phyloP scores from a whole-genome alignment of 2,797 vertebrate genomes.

The Mus spretus region DNA sequence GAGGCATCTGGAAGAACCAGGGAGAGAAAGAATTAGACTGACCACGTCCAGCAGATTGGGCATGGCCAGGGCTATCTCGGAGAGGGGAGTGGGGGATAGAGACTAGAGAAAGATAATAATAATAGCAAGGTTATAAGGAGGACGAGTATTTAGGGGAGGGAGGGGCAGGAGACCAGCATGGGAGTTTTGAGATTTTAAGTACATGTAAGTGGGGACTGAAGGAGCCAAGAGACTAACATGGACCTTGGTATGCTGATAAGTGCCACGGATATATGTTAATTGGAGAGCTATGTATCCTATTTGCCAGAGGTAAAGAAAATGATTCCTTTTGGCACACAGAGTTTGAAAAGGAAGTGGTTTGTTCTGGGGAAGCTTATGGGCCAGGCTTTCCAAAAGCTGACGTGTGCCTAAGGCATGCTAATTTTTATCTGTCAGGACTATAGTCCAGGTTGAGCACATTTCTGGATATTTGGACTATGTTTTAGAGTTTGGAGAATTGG shows the following conservation, averaged over 20 bases:
- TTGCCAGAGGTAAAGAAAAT: neutral
- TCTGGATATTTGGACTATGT: neutral
- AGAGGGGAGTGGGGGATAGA: neutral
- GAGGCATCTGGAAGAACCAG: neutral
- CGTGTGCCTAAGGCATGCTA: neutral
- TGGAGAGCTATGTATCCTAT: neutral
- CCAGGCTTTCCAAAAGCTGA: conserved; percentile 42
- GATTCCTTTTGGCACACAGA: neutral
- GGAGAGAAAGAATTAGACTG: neutral
- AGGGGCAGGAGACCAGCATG: neutral
- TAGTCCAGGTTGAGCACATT: neutral
- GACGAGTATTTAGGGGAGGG: neutral
- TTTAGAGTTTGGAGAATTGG: neutral
- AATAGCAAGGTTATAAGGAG: too few relatives aligned
- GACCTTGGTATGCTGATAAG: neutral
- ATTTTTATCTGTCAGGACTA: neutral
- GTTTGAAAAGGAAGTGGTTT: conserved; percentile 71
- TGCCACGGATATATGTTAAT: neutral
- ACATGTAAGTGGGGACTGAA: neutral
- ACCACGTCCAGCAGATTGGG: neutral
- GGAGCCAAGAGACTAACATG: neutral
- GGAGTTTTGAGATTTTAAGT: too few relatives aligned
- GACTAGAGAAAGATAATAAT: neutral
- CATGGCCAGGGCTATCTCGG: neutral
- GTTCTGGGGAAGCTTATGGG: conserved; percentile 40